Evolutionary conservation across 2,888 invertebrate species (phyloP).

Genomic region (Priocnemis perturbator): DNA sequence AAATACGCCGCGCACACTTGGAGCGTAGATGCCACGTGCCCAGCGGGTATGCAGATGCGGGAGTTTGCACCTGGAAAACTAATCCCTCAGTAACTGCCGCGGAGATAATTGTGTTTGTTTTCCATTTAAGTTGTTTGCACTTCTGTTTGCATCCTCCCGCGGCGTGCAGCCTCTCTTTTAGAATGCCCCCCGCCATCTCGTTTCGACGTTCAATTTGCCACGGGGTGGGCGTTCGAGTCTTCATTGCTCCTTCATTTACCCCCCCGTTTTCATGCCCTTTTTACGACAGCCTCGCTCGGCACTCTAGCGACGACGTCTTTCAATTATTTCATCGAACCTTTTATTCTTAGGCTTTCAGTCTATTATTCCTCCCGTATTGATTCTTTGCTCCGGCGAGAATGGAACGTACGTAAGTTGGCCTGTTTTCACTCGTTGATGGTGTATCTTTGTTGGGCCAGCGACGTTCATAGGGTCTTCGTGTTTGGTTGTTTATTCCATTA

Average conservation of each 20-base stretch:
- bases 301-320: neutral
- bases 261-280: slow-evolving; percentile 20
- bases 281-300: neutral
- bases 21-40: slow-evolving; percentile 34
- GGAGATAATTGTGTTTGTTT: slow-evolving; percentile 69
- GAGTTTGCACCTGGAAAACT: slow-evolving; percentile 55
- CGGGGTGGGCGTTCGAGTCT: slow-evolving; percentile 25
- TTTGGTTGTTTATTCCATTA: neutral
- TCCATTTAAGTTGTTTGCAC: slow-evolving; percentile 70
- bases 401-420: no score
- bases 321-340: neutral
- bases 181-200: neutral
- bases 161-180: neutral
- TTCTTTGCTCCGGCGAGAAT: no score
- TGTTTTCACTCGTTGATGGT: no score
- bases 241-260: slow-evolving; percentile 5
- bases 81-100: slow-evolving; percentile 46
- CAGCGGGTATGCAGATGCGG: slow-evolving; percentile 26
- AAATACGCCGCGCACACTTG: slow-evolving; percentile 19
- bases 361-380: no score
- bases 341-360: slow-evolving; percentile 1
- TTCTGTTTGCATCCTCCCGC: slow-evolving; percentile 61
- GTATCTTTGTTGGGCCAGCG: no score
- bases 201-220: slow-evolving; percentile 42
- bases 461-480: neutral